Percentiles rank a stretch among this genome's conserved stretches.
phyloP scores from a whole-genome alignment of 2,113 vertebrate species.

The Lophotis ruficrista region DNA sequence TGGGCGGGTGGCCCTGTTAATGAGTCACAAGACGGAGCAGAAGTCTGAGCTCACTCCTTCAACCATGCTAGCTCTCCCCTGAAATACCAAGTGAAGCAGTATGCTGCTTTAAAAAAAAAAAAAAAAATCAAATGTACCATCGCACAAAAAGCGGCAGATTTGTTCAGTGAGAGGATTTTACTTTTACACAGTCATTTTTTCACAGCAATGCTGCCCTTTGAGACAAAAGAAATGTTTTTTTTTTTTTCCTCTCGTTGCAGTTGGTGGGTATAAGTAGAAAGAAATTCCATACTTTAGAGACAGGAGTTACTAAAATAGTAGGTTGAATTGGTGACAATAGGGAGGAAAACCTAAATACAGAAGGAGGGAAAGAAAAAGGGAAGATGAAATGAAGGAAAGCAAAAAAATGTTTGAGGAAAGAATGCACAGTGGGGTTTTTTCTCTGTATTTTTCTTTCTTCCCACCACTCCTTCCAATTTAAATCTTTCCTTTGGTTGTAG shows the following conservation, averaged over 20 bases:
- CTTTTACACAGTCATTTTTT: not conserved
- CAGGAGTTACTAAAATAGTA: not conserved
- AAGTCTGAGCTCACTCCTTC: not conserved
- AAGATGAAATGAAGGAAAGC: not conserved
- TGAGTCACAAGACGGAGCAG: not conserved
- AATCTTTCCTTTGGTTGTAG: not conserved
- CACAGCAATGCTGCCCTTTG: not conserved
- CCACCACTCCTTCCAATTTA: not conserved
- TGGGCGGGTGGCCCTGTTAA: fast-evolving
- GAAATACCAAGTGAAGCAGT: not conserved
- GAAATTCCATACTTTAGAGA: not conserved
- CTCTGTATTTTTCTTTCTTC: not conserved
- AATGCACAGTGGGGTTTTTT: not conserved
- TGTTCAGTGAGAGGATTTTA: not conserved
- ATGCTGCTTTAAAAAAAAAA: not conserved
- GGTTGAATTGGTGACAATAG: not conserved
- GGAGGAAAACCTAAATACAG: not conserved
- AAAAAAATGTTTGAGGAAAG: not conserved
- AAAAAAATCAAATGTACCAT: not conserved
- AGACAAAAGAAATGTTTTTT: not conserved
- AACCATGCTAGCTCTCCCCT: not conserved
- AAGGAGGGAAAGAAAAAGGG: not conserved
- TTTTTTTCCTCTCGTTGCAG: not conserved
- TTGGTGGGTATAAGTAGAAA: not conserved
- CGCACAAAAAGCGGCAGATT: not conserved